Percentiles rank a stretch among this genome's conserved stretches.
These are phyloP conservation scores for Grallaria varia DNA, from an alignment of 2,113 vertebrate species.

Conservation along the genomic window DNA sequence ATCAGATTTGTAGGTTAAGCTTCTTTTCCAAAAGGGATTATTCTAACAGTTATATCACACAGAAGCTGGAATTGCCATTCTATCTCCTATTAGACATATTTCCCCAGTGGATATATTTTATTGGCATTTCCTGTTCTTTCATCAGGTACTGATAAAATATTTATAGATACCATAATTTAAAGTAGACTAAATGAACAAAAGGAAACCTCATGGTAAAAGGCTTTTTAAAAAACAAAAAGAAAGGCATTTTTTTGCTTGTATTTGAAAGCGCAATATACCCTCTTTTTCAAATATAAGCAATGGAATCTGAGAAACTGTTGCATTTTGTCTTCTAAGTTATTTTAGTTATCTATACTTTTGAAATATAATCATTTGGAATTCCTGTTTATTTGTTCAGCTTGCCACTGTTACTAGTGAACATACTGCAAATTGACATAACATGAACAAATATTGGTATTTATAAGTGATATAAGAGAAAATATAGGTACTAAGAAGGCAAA, in stretches of 20 bases:
- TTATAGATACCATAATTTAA: not conserved
- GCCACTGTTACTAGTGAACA: not conserved
- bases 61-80: not conserved
- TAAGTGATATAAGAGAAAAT: not conserved
- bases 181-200: not conserved
- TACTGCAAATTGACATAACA: not conserved
- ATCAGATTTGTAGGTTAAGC: not conserved
- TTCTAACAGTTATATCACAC: not conserved
- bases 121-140: not conserved
- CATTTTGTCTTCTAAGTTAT: not conserved
- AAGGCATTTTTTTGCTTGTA: not conserved
- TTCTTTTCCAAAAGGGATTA: not conserved
- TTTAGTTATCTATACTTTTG: not conserved
- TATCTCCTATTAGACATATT: not conserved
- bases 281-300: not conserved
- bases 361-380: not conserved
- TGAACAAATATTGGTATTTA: not conserved
- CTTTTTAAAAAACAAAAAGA: not conserved
- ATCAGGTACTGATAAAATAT: not conserved
- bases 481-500: not conserved
- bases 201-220: not conserved
- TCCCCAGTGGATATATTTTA: not conserved
- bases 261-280: not conserved
- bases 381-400: not conserved
- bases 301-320: not conserved